Conservation (phyloP, 2,113 vertebrate genomes). For the Colius striatus region DNA sequence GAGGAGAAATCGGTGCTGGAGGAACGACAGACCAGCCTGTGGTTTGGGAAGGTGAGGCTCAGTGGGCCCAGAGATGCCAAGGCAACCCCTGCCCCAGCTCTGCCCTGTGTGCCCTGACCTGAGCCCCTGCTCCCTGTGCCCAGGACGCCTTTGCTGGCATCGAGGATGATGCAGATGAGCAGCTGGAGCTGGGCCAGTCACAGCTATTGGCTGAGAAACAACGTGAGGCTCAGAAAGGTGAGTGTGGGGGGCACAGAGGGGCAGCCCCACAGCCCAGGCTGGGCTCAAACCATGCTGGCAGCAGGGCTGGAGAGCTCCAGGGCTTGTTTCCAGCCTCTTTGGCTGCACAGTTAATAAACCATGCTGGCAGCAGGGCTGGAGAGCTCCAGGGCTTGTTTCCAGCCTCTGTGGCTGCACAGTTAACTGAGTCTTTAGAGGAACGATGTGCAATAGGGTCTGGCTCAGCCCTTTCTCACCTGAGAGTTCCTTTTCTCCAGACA, state of each 20-base stretch:
- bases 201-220: constrained; percentile 77
- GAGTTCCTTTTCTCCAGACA: neutral
- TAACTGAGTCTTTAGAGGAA: neutral
- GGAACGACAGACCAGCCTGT: constrained; percentile 84
- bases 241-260: neutral
- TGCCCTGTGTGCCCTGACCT: neutral
- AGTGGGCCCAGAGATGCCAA: neutral
- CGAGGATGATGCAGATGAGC: constrained; percentile 81
- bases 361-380: fast-evolving
- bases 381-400: neutral
- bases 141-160: constrained; percentile 91
- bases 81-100: neutral
- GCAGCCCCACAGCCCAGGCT: fast-evolving
- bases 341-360: neutral
- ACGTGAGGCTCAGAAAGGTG: neutral
- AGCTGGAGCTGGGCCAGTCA: constrained; percentile 86
- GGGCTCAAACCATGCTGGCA: fast-evolving
- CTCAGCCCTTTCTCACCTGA: neutral
- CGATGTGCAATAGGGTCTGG: neutral
- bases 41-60: constrained; percentile 91
- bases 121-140: neutral
- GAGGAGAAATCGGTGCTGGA: constrained; percentile 84
- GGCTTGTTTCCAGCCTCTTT: neutral
- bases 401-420: neutral
- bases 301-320: neutral